These are phyloP conservation scores for Palloptera scutellata DNA, from an alignment of 2,888 invertebrate genomes.

Conservation along the genomic window DNA sequence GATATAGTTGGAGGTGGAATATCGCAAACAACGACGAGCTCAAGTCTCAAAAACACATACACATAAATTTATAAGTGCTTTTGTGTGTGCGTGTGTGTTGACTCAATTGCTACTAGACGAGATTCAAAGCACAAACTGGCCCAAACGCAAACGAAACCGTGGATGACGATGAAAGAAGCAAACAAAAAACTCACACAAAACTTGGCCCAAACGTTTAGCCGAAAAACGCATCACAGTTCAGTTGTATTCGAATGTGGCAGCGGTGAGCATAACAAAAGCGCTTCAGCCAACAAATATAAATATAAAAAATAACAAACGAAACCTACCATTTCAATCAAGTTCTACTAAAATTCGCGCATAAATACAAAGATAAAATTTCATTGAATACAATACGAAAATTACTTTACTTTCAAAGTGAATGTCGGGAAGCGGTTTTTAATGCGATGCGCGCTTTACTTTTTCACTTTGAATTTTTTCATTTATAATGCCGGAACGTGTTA, in stretches of 20 bases:
- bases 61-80: no score
- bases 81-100: background rate
- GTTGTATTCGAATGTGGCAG: constrained; percentile 37
- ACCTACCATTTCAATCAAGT: no score
- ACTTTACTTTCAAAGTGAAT: background rate
- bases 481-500: constrained; percentile 4
- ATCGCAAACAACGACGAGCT: no score
- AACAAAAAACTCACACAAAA: no score
- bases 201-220: constrained; percentile 34
- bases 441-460: no score
- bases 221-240: constrained; percentile 33
- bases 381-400: background rate
- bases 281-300: constrained; percentile 7
- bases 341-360: background rate
- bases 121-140: no score
- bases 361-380: background rate
- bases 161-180: background rate
- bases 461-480: no score
- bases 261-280: constrained; percentile 33
- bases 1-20: no score
- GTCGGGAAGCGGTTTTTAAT: background rate
- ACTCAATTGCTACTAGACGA: background rate
- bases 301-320: background rate
- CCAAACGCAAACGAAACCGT: background rate
- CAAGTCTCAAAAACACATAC: no score